Evolutionary conservation across 2,888 invertebrate species (phyloP), one percentile per base, ranked within the genome.

Genomic region (Eristalis intricaria): DNA sequence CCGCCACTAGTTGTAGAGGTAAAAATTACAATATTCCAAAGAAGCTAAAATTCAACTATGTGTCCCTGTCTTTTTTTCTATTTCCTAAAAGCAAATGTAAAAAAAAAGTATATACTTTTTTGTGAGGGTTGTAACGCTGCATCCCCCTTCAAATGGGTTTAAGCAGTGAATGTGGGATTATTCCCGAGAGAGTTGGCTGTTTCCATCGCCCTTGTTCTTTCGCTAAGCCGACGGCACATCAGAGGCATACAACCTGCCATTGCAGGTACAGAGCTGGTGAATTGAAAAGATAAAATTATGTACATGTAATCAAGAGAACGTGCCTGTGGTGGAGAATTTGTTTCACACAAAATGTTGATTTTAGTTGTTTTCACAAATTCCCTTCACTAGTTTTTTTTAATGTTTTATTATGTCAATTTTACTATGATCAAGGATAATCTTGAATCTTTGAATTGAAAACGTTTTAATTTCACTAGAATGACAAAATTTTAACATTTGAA

Each of bases 121-220:
- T 70, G 64, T 26, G 75, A 60, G 77, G 82, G 82, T 76, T 83
- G 76, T 15, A 76, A 70, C 10, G 23, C 23, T 60, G 32, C 70
- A 23, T 22, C 32, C 65, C 70, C 77, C 82, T 68, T 66, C 65
- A 43, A 26, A 63, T 65, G 65, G 58, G 13, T 60, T 73, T 74
- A 35, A 32, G 66, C 71, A 73, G 76, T 66, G 77, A 77, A 71
- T 66, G 61, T 71, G 70, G 71, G 82, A 66, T 71, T 70, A 77
- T 83, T 77, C 82, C 82, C 82, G 23, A 13, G 82, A 77, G 82
- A 76, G 66, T 76, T 64, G n/a, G 69, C 64, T 63, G 63, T 69
- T 75, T 75, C 64, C 75, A 75, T 69, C 75, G 75, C 75, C 38
- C 56, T 74, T 70, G 69, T 75, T 81, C 56, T 69, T 58, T 40